Percentiles rank a stretch among this genome's conserved stretches.
phyloP scores from a whole-genome alignment of 2,113 vertebrate species.

The Alligator sinensis region DNA sequence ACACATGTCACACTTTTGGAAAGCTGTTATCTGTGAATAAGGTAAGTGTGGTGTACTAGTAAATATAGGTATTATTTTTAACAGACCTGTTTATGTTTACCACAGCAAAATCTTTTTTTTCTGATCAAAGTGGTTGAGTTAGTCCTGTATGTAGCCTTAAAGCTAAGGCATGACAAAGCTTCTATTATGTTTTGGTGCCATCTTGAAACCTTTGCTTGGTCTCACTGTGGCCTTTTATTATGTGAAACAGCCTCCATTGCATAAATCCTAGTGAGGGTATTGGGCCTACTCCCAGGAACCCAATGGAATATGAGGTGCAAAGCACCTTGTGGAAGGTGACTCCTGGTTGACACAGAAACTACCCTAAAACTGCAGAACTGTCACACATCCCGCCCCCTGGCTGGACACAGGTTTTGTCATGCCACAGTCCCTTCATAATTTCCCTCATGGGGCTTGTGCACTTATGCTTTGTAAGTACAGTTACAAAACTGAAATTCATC shows the following conservation, averaged over 20 bases:
- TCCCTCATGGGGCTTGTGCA: not conserved
- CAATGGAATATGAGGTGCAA: not conserved
- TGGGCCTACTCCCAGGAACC: not conserved
- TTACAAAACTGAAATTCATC: not conserved
- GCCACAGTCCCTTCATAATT: not conserved
- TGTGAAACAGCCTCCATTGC: not conserved
- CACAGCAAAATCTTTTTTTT: not conserved
- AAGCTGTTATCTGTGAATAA: no score
- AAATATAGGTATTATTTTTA: not conserved
- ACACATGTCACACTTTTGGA: no score
- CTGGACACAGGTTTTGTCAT: not conserved
- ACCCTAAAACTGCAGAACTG: not conserved
- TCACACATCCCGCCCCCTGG: not conserved
- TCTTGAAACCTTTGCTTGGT: slow-evolving; percentile 4
- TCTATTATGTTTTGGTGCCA: slow-evolving; percentile 10
- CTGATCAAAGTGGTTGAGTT: not conserved
- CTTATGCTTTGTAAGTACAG: not conserved
- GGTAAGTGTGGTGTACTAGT: no score
- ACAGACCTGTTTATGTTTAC: not conserved
- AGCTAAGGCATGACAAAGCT: not conserved
- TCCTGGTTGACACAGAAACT: not conserved
- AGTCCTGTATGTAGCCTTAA: not conserved
- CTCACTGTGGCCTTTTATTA: not conserved
- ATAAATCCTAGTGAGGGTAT: not conserved
- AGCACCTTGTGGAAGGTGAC: not conserved